Base-by-base conservation (phyloP, 2,113 vertebrate species). In the Excalfactoria chinensis region DNA sequence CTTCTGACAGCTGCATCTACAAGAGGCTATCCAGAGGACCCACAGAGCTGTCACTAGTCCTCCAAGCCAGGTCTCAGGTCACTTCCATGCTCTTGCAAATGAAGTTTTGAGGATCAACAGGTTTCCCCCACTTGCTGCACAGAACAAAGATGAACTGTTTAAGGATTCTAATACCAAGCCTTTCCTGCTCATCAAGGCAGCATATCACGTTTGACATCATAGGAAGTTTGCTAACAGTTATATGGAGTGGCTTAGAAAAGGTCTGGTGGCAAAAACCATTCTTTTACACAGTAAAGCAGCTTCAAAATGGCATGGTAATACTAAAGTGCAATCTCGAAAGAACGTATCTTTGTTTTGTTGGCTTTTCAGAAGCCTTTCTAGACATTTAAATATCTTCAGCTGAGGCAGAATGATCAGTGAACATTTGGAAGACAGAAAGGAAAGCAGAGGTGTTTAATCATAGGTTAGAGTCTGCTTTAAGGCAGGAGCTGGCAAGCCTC, bases 391-490 rank as follows among this genome's bases (percentile, higher is more conserved):
- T 60, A 41, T 71, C 70, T 84, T 85, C 0, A 0, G 40, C 73
- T 84, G 74, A 84, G 66, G 46, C 74, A 89, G 73, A 84, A 78
- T 1, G 4, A 91, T 86, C 70, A 66, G 40, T 17, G 73, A 93
- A 56, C 67, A 53, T 69, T 82, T 87, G 58, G 78, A 82, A 93
- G 73, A 69, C 62, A 77, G 69, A 88, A 92, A 95, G 78, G 77
- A 92, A 92, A 92, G 81, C 86, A 93, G 91, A 95, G 86, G 89
- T 92, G 91, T 90, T 93, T 86, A 92, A 92, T 95, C 84, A 93
- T 40, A 81, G 69, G 63, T 89, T 79, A 71, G 23, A 87, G 87
- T 35, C 67, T 72, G 59, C 74, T 92, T 58, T 58, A 87, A 91
- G 59, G 55, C 87, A 89, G 40, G 71, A 63, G 75, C 82, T 91